Percentiles rank a stretch among this genome's conserved stretches.
Conservation (phyloP, 2,113 vertebrate species). For the Silurus glanis region DNA sequence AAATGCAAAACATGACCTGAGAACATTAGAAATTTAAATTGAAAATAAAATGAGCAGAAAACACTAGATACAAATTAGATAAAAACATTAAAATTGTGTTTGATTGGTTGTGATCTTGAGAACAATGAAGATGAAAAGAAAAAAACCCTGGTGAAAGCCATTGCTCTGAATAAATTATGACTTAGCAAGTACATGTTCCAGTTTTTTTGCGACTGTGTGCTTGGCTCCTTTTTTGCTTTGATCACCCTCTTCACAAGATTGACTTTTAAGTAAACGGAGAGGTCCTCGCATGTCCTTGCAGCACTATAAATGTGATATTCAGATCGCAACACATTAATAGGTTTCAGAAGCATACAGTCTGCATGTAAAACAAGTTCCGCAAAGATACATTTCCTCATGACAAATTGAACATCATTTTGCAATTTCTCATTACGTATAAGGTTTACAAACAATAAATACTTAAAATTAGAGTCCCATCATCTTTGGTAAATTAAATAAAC, state of each 20-base stretch:
- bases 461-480: neutral
- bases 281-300: neutral
- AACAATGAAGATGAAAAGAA: neutral
- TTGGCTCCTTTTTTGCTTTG: neutral
- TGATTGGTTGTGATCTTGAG: neutral
- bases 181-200: conserved; percentile 11
- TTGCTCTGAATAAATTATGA: neutral
- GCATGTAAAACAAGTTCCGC: neutral
- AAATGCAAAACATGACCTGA: neutral
- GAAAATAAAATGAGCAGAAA: neutral
- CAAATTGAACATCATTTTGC: neutral
- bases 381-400: neutral
- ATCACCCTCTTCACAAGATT: neutral
- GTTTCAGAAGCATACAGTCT: neutral
- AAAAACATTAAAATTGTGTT: neutral
- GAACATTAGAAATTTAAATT: neutral
- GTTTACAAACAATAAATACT: neutral
- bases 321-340: neutral
- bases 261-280: neutral
- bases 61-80: neutral
- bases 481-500: neutral
- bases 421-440: neutral
- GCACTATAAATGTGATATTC: neutral
- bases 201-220: neutral
- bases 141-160: neutral